phyloP scores from a whole-genome alignment of 2,888 invertebrate genomes.

The Agrypnus murinus region DNA sequence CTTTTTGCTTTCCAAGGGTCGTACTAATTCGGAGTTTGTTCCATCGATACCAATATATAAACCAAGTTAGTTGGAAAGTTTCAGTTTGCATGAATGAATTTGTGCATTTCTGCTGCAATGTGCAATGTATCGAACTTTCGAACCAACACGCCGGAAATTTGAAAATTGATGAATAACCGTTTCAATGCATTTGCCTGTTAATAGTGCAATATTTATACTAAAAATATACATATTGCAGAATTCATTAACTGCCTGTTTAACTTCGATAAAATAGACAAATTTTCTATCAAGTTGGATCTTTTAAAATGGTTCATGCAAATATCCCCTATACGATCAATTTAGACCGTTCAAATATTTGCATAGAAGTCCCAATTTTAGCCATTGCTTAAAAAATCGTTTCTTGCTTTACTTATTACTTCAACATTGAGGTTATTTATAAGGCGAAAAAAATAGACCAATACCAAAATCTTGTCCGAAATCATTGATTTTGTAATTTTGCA shows the following conservation, averaged over 20 bases:
- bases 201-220: background rate
- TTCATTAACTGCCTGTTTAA: background rate
- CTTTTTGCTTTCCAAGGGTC: background rate
- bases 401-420: too few species aligned
- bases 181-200: conserved; percentile 6
- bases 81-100: conserved; percentile 18
- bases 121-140: conserved; percentile 1
- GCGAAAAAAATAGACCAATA: too few species aligned
- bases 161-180: conserved; percentile 29
- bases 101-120: conserved; percentile 14
- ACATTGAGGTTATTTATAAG: too few species aligned
- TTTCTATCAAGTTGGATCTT: too few species aligned
- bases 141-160: conserved; percentile 27
- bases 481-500: too few species aligned
- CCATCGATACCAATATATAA: background rate
- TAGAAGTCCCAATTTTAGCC: too few species aligned
- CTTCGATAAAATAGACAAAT: too few species aligned
- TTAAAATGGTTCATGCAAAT: too few species aligned
- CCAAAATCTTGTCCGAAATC: too few species aligned
- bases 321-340: too few species aligned
- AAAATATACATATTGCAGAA: conserved; percentile 12
- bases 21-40: background rate
- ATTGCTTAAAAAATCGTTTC: too few species aligned
- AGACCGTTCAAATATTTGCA: too few species aligned
- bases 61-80: conserved; percentile 24